These are phyloP conservation scores for Nibea albiflora DNA, from an alignment of 2,113 vertebrate genomes.

Conservation along the genomic window DNA sequence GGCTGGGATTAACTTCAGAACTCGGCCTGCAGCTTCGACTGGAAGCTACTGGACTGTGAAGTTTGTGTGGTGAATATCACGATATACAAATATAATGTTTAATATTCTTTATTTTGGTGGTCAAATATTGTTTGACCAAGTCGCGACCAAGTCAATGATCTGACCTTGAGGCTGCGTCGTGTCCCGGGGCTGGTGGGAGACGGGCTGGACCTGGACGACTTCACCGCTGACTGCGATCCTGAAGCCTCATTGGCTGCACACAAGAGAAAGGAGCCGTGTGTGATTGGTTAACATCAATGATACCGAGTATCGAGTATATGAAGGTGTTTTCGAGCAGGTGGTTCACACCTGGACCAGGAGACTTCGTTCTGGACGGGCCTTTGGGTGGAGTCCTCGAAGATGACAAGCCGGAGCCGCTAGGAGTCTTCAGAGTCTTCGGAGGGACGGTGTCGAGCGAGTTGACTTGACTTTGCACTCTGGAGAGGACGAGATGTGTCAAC, in stretches of 20 bases:
- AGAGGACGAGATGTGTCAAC: not conserved
- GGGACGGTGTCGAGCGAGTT: conserved; percentile 52
- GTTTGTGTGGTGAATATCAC: too few relatives aligned
- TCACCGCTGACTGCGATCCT: conserved; percentile 88
- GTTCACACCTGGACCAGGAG: conserved; percentile 71
- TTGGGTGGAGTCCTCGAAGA: conserved; percentile 62
- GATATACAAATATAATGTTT: too few relatives aligned
- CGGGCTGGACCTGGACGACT: conserved; percentile 89
- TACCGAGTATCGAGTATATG: accelerated
- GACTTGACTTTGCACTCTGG: conserved; percentile 77
- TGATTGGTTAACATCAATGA: conserved; percentile 9
- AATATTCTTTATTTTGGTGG: too few relatives aligned
- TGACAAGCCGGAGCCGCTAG: conserved; percentile 53
- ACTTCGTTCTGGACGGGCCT: conserved; percentile 72
- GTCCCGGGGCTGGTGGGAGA: conserved; percentile 92
- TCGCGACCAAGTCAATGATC: conserved; percentile 10
- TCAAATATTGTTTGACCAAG: too few relatives aligned
- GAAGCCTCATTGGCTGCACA: conserved; percentile 88
- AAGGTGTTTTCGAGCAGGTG: not conserved
- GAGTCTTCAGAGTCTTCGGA: conserved; percentile 69
- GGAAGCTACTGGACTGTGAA: too few relatives aligned
- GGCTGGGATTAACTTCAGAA: too few relatives aligned
- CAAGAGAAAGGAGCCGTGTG: conserved; percentile 7
- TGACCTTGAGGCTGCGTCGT: conserved; percentile 90
- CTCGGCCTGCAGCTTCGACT: too few relatives aligned